phyloP scores from a whole-genome alignment of 2,888 invertebrate species.

The Melieria picta region DNA sequence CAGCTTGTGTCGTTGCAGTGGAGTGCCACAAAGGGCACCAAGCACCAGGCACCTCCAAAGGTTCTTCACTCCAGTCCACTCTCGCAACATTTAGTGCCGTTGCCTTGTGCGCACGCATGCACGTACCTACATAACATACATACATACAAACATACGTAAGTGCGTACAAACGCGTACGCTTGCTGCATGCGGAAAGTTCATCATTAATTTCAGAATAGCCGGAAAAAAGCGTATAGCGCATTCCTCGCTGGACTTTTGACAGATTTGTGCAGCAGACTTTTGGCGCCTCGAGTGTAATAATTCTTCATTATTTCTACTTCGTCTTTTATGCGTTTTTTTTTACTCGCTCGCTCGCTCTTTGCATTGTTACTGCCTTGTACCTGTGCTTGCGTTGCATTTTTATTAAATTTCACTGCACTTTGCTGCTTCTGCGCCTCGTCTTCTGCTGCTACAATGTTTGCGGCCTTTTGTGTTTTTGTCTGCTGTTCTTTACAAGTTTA shows the following conservation, averaged over 20 bases:
- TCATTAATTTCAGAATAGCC: constrained; percentile 10
- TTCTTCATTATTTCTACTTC: constrained; percentile 45
- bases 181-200: constrained; percentile 8
- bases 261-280: constrained; percentile 54
- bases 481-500: no score
- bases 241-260: constrained; percentile 48
- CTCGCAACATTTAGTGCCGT: constrained; percentile 6
- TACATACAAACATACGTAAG: constrained; percentile 1
- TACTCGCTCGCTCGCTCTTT: background rate
- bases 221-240: background rate
- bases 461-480: no score
- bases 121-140: background rate
- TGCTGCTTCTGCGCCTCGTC: no score
- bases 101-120: constrained; percentile 1
- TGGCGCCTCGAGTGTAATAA: constrained; percentile 53
- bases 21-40: background rate
- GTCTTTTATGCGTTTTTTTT: constrained; percentile 29
- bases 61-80: background rate
- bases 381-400: background rate
- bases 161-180: background rate
- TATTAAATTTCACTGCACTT: no score
- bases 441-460: no score
- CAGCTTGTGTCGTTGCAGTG: background rate
- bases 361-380: constrained; percentile 3
- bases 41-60: background rate